phyloP scores from a whole-genome alignment of 2,113 vertebrate genomes.

The Cyprinodon variegatus region DNA sequence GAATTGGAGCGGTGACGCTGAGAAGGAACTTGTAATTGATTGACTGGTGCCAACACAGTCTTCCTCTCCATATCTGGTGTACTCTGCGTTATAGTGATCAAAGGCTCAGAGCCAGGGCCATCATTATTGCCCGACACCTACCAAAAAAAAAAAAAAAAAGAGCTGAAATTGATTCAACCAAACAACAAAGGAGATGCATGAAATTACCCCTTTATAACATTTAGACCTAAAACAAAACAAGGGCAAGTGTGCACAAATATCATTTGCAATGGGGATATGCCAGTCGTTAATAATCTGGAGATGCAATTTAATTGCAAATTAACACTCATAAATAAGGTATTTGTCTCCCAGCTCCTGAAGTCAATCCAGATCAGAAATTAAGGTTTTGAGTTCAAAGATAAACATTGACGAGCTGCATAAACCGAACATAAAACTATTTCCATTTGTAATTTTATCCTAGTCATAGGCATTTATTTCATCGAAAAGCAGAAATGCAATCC shows the following conservation, averaged over 20 bases:
- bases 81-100: slow-evolving; percentile 59
- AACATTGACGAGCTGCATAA: background rate
- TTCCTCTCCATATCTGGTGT: slow-evolving; percentile 53
- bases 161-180: background rate
- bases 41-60: slow-evolving; percentile 9
- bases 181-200: background rate
- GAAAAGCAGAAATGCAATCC: background rate
- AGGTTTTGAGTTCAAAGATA: background rate
- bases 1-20: slow-evolving; percentile 10
- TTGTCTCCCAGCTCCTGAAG: slow-evolving; percentile 3
- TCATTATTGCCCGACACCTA: slow-evolving; percentile 30
- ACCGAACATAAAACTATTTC: background rate
- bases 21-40: slow-evolving; percentile 35
- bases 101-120: slow-evolving; percentile 42
- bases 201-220: background rate
- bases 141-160: slow-evolving; percentile 14
- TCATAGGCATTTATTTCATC: background rate
- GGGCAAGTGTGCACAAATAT: slow-evolving; percentile 69
- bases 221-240: slow-evolving; percentile 51
- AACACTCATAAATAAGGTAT: background rate
- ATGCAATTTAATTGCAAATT: background rate
- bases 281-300: background rate
- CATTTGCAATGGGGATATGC: slow-evolving; percentile 63
- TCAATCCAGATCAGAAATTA: background rate
- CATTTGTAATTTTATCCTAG: background rate